Evolutionary conservation across 2,113 vertebrate genomes (phyloP).

Genomic region (Willisornis vidua): DNA sequence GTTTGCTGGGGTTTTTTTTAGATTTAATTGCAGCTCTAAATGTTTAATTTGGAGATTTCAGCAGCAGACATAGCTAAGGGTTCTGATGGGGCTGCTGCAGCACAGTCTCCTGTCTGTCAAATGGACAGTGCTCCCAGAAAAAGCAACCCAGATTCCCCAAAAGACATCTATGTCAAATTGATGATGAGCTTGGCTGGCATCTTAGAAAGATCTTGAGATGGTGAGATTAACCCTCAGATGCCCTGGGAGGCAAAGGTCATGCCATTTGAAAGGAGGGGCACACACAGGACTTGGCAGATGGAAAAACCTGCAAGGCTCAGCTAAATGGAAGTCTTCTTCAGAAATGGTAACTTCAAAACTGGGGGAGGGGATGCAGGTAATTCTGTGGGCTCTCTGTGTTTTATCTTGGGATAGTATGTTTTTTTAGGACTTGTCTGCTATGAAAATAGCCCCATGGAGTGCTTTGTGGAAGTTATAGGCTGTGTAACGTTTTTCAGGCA

Average conservation of each 20-base stretch:
- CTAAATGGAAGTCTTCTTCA: background rate
- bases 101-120: conserved; percentile 58
- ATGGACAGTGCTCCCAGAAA: conserved; percentile 67
- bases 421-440: background rate
- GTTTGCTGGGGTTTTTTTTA: conserved; percentile 42
- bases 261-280: conserved; percentile 31
- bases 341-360: background rate
- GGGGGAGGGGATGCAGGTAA: background rate
- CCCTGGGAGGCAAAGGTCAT: conserved; percentile 42
- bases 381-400: background rate
- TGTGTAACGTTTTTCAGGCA: background rate
- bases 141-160: conserved; percentile 70
- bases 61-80: background rate
- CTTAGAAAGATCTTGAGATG: conserved; percentile 61
- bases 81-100: conserved; percentile 5
- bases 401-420: accelerated
- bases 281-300: background rate
- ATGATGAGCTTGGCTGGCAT: conserved; percentile 75
- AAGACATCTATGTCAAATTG: conserved; percentile 76
- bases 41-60: conserved; percentile 72
- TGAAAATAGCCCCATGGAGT: background rate
- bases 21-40: conserved; percentile 76
- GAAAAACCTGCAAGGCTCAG: background rate
- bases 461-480: background rate
- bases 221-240: conserved; percentile 70